Evolutionary conservation across 2,888 invertebrate genomes (phyloP), one percentile per base, ranked within the genome.

Genomic region (Periphyllus acericola): DNA sequence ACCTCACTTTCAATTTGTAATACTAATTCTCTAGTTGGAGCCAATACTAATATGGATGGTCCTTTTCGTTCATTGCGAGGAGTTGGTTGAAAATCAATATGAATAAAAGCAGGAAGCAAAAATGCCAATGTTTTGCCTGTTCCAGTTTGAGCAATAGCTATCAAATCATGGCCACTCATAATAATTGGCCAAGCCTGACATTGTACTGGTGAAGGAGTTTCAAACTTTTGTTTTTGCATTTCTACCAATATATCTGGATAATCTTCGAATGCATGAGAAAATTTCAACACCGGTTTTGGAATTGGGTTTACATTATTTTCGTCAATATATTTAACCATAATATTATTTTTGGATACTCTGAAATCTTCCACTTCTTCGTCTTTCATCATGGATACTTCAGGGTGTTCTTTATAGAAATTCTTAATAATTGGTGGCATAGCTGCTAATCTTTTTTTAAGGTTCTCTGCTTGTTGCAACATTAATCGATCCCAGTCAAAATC

Each of bases 61-160:
- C 98, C 98, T 29, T 93, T 93, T 36, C 97, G 93, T 90, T 96
- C 91, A 0, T 94, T 93, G 60, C 95, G 92, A 0, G 96, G 95
- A n/a, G 93, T 93, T 40, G 93, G 93, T 92, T 99, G 99, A 1
- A 95, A 95, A 90, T 97, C 97, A 89, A 98, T 97, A 91, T 99
- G 98, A 90, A 99, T 96, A 90, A 99, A 93, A 21, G 97, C 98
- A 17, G 99, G 99, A 85, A 99, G 91, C 0, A 98, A 92, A 91
- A 98, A 99, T 0, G 98, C 99, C 88, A 99, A 92, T 0, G 99
- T 99, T 92, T 99, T 99, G 91, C 94, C 94, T 32, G 97, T 97
- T 88, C 97, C 97, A 11, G 97, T 97, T 92, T 98, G 98, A 0
- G 99, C 99, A 90, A 99, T 98, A 17, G 99, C 99, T 91, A 99